Percentiles rank a stretch among this genome's conserved stretches.
These are phyloP conservation scores for Spodoptera picta DNA, from an alignment of 2,888 invertebrate genomes.

Conservation along the genomic window DNA sequence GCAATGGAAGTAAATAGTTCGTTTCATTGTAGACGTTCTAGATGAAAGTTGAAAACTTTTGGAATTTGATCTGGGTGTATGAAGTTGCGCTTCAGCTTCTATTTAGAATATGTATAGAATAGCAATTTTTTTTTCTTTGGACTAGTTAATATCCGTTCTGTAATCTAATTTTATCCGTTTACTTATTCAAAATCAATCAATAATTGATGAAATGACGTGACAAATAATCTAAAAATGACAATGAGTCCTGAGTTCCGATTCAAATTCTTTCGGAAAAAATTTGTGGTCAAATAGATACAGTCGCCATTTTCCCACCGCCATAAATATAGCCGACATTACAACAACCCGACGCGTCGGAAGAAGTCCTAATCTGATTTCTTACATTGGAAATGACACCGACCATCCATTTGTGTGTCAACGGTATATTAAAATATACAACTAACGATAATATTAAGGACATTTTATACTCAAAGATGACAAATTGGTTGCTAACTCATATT, in stretches of 20 bases:
- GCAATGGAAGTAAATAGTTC: slow-evolving; percentile 37
- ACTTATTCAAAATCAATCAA: no score
- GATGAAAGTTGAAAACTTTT: slow-evolving; percentile 38
- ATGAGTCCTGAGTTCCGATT: no score
- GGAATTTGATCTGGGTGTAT: slow-evolving; percentile 29
- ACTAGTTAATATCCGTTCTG: no score
- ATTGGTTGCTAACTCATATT: slow-evolving; percentile 27
- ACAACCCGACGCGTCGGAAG: no score
- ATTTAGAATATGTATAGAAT: slow-evolving; percentile 10
- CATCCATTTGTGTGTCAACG: slow-evolving; percentile 20
- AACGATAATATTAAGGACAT: slow-evolving; percentile 20
- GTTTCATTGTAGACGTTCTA: slow-evolving; percentile 35
- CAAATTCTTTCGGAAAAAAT: no score
- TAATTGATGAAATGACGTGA: no score
- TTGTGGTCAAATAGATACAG: no score
- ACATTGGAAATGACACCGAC: slow-evolving; percentile 19
- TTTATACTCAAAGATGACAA: slow-evolving; percentile 38
- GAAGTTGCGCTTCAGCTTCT: slow-evolving; percentile 12
- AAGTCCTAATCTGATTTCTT: slow-evolving; percentile 22
- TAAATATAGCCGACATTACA: no score
- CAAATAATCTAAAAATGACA: no score
- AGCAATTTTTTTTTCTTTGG: slow-evolving; percentile 3
- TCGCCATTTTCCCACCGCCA: no score
- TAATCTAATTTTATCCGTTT: no score
- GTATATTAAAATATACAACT: slow-evolving; percentile 28